Base-by-base conservation (phyloP, 2,113 vertebrate genomes). In the Oryctolagus cuniculus region DNA sequence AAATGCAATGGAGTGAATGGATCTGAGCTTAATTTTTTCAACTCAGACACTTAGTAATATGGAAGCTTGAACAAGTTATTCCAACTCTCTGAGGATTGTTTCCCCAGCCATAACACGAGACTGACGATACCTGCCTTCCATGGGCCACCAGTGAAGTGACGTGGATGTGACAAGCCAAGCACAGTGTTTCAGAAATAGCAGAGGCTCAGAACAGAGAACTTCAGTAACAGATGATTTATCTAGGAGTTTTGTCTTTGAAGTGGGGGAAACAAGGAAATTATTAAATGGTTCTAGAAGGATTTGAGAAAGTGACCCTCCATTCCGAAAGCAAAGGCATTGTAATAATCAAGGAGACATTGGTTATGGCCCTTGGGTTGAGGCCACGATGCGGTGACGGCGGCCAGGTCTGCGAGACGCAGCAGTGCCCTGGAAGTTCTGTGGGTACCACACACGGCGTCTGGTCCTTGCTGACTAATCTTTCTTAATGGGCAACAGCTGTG, bases 401-500 rank as follows among this genome's bases (percentile, higher is more conserved):
- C 21, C 1, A 0, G 6, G 38, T 67, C 63, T 74, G 44, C 51
- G 29, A 81, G 38, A 79, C 21, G 27, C 36, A 24, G 72, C 25
- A 53, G 34, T 51, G 38, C 34, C 27, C 4, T 4, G 11, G 74
- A 63, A 24, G 31, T 17, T 13, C 58, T 44, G 7, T 21, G 92
- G 82, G 87, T 72, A 61, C 91, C 78, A 77, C n/a, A 51, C 21
- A 7, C 10, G 0, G 12, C 69, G 86, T 49, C 51, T 21, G 34
- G 72, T 22, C 55, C 58, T 82, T 77, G 51, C 38, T 69, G 55
- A 80, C 36, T 34, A 51, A 93, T 88, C 55, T 82, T 34, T 87
- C 89, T 90, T 92, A 93, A 94, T 88, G 82, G 90, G 61, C 85
- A 94, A 80, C 34, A 87, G 69, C 58, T 90, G 70, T 88, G 80